Evolutionary conservation across 1,140 invertebrate species (phyloP), one percentile per base, ranked within the genome.

Genomic region (Frieseomelitta varia): DNA sequence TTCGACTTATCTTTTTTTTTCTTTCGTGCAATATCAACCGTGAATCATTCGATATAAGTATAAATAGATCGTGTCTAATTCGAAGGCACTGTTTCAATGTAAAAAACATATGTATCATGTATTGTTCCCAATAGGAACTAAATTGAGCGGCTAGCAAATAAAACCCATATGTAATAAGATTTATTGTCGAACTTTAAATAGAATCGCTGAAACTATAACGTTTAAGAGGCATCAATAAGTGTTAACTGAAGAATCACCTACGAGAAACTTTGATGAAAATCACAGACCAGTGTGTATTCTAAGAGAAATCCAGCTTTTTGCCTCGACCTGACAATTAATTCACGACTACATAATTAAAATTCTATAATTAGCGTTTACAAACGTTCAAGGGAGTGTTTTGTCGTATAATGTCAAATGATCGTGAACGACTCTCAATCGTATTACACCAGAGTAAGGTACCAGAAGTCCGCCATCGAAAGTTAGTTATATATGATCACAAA

Each of bases 401-500:
- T 73, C 55, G 15, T 0, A 2, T 47, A 30, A 15, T 47, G 2
- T 24, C 24, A 19, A 19, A 8, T 30, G 15, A 72, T 53, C 17
- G 27, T 51, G 1, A 39, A 6, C 19, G 27, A 81, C 55, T 47
- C 81, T 65, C 47, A 15, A 0, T 21, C 30, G 24, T 53, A 24
- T 63, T 79, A 75, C 47, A 51, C 24, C 39, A 34, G n/a, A n/a
- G 15, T 27, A 27, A 81, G 74, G 39, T 55, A 85, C 51, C 24
- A 85, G 30, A n/a, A 75, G 34, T 79, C 68, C 76, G 73, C 71
- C 68, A 81, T 82, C 65, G 58, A 76, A 85, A 63, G 68, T 87
- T 87, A 79, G 80, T 86, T 80, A 86, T 79, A 72, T 77, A 76
- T 69, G 78, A 86, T 88, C 74, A 8, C 19, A 67, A 74, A 86